Conservation (phyloP, 2,797 vertebrate species). For the Diplodus puntazzo region DNA sequence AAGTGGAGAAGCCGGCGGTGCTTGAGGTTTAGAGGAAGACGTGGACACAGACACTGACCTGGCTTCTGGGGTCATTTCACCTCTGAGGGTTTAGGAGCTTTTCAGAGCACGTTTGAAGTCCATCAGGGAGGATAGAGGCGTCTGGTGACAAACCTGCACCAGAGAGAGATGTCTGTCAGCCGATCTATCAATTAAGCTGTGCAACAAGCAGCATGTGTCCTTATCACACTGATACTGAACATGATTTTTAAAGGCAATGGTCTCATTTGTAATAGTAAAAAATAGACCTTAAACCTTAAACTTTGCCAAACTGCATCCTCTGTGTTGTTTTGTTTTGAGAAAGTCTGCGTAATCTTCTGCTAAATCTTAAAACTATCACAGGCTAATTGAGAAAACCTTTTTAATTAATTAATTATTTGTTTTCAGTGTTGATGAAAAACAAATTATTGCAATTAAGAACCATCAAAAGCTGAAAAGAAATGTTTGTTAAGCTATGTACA, state of each 20-base stretch:
- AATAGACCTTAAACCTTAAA: no score
- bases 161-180: conserved; percentile 54
- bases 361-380: no score
- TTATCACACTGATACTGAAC: neutral
- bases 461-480: neutral
- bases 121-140: conserved; percentile 55
- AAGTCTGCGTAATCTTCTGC: no score
- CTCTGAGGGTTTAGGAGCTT: conserved; percentile 70
- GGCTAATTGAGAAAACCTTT: neutral
- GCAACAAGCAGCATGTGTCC: neutral
- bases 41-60: conserved; percentile 64
- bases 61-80: conserved; percentile 80
- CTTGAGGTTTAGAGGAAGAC: conserved; percentile 44
- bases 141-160: conserved; percentile 42
- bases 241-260: neutral
- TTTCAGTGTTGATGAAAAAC: neutral
- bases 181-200: neutral
- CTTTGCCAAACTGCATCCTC: no score
- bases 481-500: neutral
- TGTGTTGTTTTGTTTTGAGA: no score
- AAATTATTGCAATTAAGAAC: neutral
- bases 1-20: conserved; percentile 38
- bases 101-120: conserved; percentile 66
- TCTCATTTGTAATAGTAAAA: neutral
- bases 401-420: neutral